Base-by-base conservation (phyloP, 64 coral and sea anemone genomes). In the Pocillopora damicornis region DNA sequence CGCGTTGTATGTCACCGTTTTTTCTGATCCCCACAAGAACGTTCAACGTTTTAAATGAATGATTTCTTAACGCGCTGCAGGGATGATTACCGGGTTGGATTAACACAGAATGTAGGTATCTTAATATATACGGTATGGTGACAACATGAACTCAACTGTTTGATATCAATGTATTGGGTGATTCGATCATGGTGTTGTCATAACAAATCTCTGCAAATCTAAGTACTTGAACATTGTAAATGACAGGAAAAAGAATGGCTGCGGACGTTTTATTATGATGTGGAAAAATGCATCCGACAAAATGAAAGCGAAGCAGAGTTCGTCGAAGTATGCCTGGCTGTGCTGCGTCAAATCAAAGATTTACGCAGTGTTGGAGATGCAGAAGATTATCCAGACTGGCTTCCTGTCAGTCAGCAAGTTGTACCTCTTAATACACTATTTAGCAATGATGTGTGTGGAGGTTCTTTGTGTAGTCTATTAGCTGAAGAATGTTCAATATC, bases 301-400 rank as follows among this genome's bases (percentile, higher is more conserved):
- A 84, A 71, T 84, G 81, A 84, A 45, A 84, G 81, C 57, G 81
- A 84, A 25, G 81, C 37, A 15, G 81, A 84, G 64, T 84, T 84
- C 12, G 81, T n/a, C 1, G 81, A 84, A 57, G 81, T 84, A 57
- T 84, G 81, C 63, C 26, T 84, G 17, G 35, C 10, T 57, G 35
- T 65, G 25, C 57, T 84, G 22, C 81, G 56, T 18, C 35, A 84
- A 13, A 84, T 84, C 22, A 84, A 71, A 42, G 63, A 79, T 51
- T 23, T 15, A 18, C 17, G 38, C 20, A 23, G 67, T 9, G 26
- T 3, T 16, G 15, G 69, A 1, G 63, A 72, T 79, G 9, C 12
- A 77, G 6, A 37, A 0, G 38, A 12, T 16, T 71, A 37, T 12
- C n/a, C 63, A 8, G 2, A 5, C 9, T 84, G 81, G 81, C 63